These are phyloP conservation scores for Semotilus atromaculatus DNA, from an alignment of 2,797 vertebrate genomes.

Conservation along the genomic window DNA sequence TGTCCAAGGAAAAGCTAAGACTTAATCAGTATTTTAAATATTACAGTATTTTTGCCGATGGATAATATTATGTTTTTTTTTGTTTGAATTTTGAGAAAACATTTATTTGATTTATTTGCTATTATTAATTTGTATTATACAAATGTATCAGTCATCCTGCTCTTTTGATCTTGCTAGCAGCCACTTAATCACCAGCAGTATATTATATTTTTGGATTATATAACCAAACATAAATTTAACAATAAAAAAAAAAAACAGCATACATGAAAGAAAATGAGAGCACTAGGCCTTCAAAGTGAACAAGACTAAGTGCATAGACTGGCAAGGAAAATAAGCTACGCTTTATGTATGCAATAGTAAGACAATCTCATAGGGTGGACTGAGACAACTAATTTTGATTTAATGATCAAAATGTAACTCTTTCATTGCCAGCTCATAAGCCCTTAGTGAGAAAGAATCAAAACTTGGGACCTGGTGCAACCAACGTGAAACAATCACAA, in stretches of 20 bases:
- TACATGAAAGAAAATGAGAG: constrained; percentile 52
- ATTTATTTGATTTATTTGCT: background rate
- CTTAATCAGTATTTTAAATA: background rate
- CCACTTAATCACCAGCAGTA: background rate
- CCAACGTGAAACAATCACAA: constrained; percentile 59
- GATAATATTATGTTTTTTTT: background rate
- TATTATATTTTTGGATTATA: background rate
- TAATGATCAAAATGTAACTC: background rate
- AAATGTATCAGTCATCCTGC: background rate
- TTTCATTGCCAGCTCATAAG: constrained; percentile 12
- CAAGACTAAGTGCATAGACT: constrained; percentile 24
- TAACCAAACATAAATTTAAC: constrained; percentile 11
- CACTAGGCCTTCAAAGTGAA: constrained; percentile 58
- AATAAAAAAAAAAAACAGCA: constrained; percentile 34
- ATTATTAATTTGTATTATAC: background rate
- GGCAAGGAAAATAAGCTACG: constrained; percentile 20
- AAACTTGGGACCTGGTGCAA: constrained; percentile 10
- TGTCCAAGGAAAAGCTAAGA: background rate
- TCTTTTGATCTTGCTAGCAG: background rate
- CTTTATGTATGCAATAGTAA: constrained; percentile 5
- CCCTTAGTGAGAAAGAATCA: background rate
- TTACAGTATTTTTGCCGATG: too few species aligned
- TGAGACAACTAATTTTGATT: background rate
- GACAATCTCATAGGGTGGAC: background rate
- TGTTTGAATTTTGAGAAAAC: background rate